Percentiles rank a stretch among this genome's conserved stretches.
These are phyloP conservation scores for Sisyra terminalis DNA, from an alignment of 2,888 invertebrate genomes.

Conservation along the genomic window DNA sequence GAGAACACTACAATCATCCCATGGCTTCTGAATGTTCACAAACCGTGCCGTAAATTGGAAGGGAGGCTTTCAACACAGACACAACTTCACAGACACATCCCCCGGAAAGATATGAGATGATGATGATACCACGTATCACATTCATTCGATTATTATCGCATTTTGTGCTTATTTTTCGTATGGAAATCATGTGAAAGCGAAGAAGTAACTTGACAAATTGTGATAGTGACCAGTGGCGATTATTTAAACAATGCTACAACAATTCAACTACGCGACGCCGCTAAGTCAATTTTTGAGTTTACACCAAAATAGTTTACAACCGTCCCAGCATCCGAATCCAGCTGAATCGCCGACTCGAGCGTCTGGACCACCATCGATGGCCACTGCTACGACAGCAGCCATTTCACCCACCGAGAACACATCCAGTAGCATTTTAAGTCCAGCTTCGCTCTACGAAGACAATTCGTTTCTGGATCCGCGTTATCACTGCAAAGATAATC, in stretches of 20 bases:
- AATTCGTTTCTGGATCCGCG: constrained; percentile 10
- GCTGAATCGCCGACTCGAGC: constrained; percentile 18
- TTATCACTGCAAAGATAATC: background rate
- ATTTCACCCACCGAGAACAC: constrained; percentile 17
- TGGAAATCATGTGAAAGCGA: too few species aligned
- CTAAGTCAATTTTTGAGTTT: constrained; percentile 24
- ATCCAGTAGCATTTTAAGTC: constrained; percentile 13
- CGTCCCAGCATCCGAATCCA: constrained; percentile 12
- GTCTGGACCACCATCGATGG: constrained; percentile 23
- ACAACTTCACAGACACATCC: too few species aligned
- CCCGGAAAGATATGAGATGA: too few species aligned
- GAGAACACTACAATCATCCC: too few species aligned
- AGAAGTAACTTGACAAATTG: too few species aligned
- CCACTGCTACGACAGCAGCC: constrained; percentile 18
- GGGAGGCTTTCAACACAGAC: too few species aligned
- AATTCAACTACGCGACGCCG: constrained; percentile 24
- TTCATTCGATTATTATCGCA: too few species aligned
- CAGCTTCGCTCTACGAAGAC: constrained; percentile 20
- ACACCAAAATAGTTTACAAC: constrained; percentile 22
- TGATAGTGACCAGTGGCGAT: too few species aligned
- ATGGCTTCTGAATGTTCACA: too few species aligned
- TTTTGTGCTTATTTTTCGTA: too few species aligned
- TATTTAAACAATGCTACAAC: constrained; percentile 20
- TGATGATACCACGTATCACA: too few species aligned
- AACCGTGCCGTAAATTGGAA: too few species aligned